Evolutionary conservation across 2,797 vertebrate species (phyloP), one percentile per base, ranked within the genome.

Genomic region (Acanthopagrus latus): DNA sequence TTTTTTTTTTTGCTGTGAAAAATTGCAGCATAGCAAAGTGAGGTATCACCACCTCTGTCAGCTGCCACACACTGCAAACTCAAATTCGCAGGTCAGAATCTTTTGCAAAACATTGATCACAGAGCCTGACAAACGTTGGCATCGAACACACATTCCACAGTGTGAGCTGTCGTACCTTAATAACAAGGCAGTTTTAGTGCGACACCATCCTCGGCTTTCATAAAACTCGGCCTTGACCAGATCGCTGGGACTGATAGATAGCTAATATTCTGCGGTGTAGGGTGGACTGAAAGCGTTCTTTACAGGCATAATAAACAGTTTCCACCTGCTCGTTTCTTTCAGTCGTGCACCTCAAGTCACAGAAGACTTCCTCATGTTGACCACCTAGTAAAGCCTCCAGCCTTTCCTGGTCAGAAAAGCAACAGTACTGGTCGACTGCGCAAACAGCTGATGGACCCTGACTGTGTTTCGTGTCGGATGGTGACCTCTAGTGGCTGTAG

Each of bases 41-140:
- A 64, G 16, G 27, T 4, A 2, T 55, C 52, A 25, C 46, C 43
- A 25, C 60, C 43, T 41, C 51, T 29, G 25, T 41, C 17, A 56
- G 51, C 60, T 64, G 70, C 63, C 33, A 55, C 71, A 56, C 41
- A 18, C 41, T 46, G 21, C 55, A 10, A 44, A 46, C 70, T n/a
- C 21, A 3, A 18, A 62, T 52, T 3, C 47, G 46, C 71, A 47
- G 20, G 29, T 72, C 70, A 33, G 27, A 33, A 50, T 33, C 14
- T 63, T 63, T 50, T 29, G 38, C n/a, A 51, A 71, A 46, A 17
- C 33, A 60, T 60, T 54, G 50, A 72, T 63, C 59, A 43, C 47
- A 4, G 0, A 29, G 38, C 48, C 70, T 27, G 57, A 52, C 47
- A 43, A 62, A 59, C 1, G 17, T 7, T 29, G 11, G 4, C 46